Evolutionary conservation across 1,140 invertebrate species (phyloP).

Genomic region (Listronotus bonariensis): DNA sequence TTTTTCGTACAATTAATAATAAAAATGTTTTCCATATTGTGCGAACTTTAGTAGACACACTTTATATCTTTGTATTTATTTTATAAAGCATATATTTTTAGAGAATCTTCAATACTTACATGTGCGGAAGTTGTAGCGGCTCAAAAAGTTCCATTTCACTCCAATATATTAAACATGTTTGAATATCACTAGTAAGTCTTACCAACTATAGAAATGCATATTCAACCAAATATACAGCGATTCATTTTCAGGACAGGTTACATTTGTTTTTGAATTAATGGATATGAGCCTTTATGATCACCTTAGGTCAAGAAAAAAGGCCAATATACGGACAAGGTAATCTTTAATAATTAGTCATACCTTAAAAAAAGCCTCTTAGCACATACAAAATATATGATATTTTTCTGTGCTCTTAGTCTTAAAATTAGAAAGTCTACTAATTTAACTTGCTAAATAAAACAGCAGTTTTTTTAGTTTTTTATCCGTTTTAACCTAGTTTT

Average conservation of each 20-base stretch:
- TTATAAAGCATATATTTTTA: too few relatives aligned
- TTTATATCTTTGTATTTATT: too few relatives aligned
- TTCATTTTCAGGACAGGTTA: conserved; percentile 59
- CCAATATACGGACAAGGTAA: conserved; percentile 5
- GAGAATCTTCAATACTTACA: conserved; percentile 62
- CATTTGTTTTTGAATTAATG: conserved; percentile 70
- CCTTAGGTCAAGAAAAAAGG: conserved; percentile 49
- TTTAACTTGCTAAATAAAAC: too few relatives aligned
- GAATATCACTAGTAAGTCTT: conserved; percentile 67
- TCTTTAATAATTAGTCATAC: neutral
- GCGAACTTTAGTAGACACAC: too few relatives aligned
- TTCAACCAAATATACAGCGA: conserved; percentile 56
- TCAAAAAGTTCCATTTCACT: conserved; percentile 62
- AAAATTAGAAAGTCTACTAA: too few relatives aligned
- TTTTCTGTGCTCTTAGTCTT: too few relatives aligned
- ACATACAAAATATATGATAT: too few relatives aligned
- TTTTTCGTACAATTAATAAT: too few relatives aligned
- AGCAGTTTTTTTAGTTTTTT: too few relatives aligned
- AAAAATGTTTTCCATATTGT: too few relatives aligned
- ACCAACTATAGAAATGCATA: conserved; percentile 37
- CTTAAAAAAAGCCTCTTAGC: too few relatives aligned
- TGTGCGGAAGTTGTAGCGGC: conserved; percentile 67
- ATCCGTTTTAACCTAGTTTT: too few relatives aligned
- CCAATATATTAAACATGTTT: conserved; percentile 66
- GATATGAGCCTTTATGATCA: conserved; percentile 73